Conservation (phyloP, 1,140 invertebrate genomes). For the Eulimnadia texana region DNA sequence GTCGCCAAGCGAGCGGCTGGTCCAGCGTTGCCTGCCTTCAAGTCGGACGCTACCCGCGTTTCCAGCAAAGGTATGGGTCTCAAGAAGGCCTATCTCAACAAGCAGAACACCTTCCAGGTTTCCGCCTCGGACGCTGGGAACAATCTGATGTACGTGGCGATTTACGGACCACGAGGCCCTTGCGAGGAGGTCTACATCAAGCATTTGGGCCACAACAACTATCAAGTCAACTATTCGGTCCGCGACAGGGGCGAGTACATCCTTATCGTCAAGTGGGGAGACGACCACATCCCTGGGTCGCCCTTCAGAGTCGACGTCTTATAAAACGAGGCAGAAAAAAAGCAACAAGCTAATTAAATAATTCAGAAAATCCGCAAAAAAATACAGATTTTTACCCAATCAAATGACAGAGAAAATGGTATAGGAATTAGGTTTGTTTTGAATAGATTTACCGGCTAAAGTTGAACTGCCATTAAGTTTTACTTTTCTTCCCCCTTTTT, state of each 20-base stretch:
- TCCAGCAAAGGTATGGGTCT: conserved; percentile 84
- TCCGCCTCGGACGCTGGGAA: conserved; percentile 75
- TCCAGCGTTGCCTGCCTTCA: conserved; percentile 62
- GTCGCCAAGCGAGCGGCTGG: conserved; percentile 47
- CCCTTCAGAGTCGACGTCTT: conserved; percentile 84
- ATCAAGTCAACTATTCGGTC: conserved; percentile 71
- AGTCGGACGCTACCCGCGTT: conserved; percentile 81
- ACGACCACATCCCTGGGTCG: conserved; percentile 91
- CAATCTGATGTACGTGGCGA: conserved; percentile 87
- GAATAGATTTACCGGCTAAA: not conserved
- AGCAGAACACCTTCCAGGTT: conserved; percentile 87
- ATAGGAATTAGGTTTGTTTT: not conserved
- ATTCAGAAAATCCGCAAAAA: no score
- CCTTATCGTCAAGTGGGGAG: conserved; percentile 90
- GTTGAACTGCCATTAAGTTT: not conserved
- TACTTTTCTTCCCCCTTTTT: not conserved
- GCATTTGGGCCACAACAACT: conserved; percentile 84
- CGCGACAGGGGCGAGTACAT: conserved; percentile 87
- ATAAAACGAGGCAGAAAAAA: conserved; percentile 17
- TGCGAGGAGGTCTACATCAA: conserved; percentile 91
- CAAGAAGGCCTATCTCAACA: conserved; percentile 83
- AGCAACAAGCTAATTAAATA: not conserved
- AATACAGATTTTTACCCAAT: no score
- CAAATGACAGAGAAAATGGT: not conserved
- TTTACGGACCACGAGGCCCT: conserved; percentile 86